phyloP scores from a whole-genome alignment of 2,113 vertebrate species.

The Madoqua kirkii region DNA sequence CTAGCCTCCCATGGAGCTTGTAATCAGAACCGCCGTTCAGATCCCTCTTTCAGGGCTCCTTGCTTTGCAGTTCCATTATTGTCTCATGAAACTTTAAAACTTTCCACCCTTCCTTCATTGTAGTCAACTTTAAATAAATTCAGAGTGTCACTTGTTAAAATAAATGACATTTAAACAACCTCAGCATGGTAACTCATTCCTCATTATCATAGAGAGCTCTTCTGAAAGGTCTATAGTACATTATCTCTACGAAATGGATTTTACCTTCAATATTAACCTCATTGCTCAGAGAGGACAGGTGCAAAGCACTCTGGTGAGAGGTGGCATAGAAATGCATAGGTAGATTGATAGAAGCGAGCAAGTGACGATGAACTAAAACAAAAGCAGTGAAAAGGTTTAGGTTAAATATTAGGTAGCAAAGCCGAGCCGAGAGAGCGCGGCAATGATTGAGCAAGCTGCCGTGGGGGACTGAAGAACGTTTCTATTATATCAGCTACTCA shows the following conservation, averaged over 20 bases:
- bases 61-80: slow-evolving; percentile 58
- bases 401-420: slow-evolving; percentile 65
- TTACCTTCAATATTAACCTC: slow-evolving; percentile 75
- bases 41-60: neutral
- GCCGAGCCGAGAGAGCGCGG: neutral
- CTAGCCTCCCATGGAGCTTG: neutral
- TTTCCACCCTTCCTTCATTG: slow-evolving; percentile 70
- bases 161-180: slow-evolving; percentile 76
- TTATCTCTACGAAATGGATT: slow-evolving; percentile 74
- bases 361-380: slow-evolving; percentile 66
- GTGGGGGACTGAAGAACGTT: neutral
- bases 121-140: slow-evolving; percentile 75
- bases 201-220: slow-evolving; percentile 74
- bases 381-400: slow-evolving; percentile 54
- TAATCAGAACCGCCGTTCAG: neutral
- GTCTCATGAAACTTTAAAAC: slow-evolving; percentile 74
- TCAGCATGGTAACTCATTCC: slow-evolving; percentile 70
- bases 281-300: slow-evolving; percentile 71
- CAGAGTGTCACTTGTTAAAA: slow-evolving; percentile 74
- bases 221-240: slow-evolving; percentile 73
- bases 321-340: slow-evolving; percentile 50
- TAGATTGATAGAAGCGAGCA: slow-evolving; percentile 61
- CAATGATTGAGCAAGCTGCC: slow-evolving; percentile 40
- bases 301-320: slow-evolving; percentile 63
- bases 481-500: neutral